Evolutionary conservation across 2,888 invertebrate genomes (phyloP), one percentile per base, ranked within the genome.

Genomic region (Cordilura impudica): DNA sequence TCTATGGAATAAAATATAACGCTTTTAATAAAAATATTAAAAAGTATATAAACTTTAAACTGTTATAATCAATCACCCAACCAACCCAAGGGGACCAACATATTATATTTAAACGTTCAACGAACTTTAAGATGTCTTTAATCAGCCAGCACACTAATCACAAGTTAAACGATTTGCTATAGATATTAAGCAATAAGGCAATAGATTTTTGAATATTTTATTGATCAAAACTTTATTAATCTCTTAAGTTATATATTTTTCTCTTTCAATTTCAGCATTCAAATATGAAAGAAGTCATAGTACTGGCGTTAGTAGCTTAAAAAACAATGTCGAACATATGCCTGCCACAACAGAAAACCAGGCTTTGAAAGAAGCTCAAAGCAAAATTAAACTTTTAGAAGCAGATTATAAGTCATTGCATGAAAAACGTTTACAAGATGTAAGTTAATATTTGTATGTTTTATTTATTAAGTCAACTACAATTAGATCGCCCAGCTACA

Each of bases 401-500:
- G 93, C 93, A 78, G 95, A 96, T 85, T 94, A 94, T 84, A 94
- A 94, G 87, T 90, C 92, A 77, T 88, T 96, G 83, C 95, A 95
- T 87, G 94, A 93, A 83, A 95, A 95, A 87, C 91, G 95, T 66
- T 91, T 96, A 84, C 94, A 95, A 88, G 96, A 96, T 90, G 94
- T 96, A 89, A 94, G 94, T 84, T n/a, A n/a, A 65, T 56, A 39
- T n/a, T 4, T 4, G 6, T 26, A 26, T 26, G 26, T 26, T 56
- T 45, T 16, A 23, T 10, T 43, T 45, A 14, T n/a, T n/a, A n/a
- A n/a, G n/a, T n/a, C n/a, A n/a, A n/a, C n/a, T n/a, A n/a, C n/a
- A n/a, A n/a, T n/a, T n/a, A n/a, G n/a, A n/a, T n/a, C n/a, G n/a
- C n/a, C n/a, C n/a, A n/a, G n/a, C n/a, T n/a, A n/a, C n/a, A n/a